phyloP scores from a whole-genome alignment of 2,113 vertebrate genomes.

The Lethenteron camtschaticum region DNA sequence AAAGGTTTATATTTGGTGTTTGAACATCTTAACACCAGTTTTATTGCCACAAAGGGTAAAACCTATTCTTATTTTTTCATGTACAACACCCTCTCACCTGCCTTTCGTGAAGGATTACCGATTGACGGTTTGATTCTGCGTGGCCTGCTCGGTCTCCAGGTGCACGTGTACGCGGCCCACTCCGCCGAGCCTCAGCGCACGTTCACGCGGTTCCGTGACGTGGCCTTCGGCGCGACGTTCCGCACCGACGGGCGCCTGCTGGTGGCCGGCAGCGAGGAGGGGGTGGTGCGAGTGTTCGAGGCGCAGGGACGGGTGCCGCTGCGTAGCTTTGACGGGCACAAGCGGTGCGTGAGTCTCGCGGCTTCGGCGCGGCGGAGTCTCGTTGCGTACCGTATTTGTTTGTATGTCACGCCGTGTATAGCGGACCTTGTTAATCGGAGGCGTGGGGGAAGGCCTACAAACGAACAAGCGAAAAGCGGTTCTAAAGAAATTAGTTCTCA shows the following conservation, averaged over 20 bases:
- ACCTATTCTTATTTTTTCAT: no score
- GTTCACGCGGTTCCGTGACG: conserved; percentile 64
- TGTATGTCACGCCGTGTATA: no score
- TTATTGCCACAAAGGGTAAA: no score
- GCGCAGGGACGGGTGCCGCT: conserved; percentile 45
- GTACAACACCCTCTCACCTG: not conserved
- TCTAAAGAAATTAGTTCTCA: no score
- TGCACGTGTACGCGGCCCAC: conserved; percentile 69
- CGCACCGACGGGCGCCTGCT: conserved; percentile 62
- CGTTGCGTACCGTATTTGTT: no score
- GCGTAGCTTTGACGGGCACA: conserved; percentile 53
- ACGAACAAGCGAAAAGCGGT: no score
- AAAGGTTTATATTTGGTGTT: no score
- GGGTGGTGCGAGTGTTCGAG: conserved; percentile 52
- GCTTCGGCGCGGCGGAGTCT: no score
- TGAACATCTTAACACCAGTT: no score
- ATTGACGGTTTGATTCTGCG: not conserved
- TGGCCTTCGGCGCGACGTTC: conserved; percentile 56
- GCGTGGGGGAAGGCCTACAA: no score
- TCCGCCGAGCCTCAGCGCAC: conserved; percentile 70
- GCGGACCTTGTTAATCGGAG: no score
- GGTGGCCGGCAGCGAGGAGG: conserved; percentile 60
- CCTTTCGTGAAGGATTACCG: not conserved
- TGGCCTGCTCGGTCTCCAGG: conserved; percentile 19
- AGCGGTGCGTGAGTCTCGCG: conserved; percentile 37